Evolutionary conservation across 2,113 vertebrate species (phyloP), one percentile per base, ranked within the genome.

Genomic region (Ahaetulla prasina): DNA sequence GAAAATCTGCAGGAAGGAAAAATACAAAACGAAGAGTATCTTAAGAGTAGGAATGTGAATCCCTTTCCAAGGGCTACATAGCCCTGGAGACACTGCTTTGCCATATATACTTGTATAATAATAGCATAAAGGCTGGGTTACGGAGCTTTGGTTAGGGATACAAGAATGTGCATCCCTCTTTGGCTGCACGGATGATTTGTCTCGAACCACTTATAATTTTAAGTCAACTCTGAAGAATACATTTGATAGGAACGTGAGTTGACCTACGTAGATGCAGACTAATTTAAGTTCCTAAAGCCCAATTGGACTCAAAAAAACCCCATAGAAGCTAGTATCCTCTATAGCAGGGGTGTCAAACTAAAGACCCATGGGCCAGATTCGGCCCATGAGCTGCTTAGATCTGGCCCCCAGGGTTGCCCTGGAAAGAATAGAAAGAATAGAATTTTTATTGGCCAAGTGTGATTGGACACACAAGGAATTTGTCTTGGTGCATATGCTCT

Each of bases 1-100:
- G 93, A 99, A 99, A 50, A 99, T 89, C 99, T 99, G 96, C 85
- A 91, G 92, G 0, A 10, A 45, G 1, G 4, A 50, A 63, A 47
- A 52, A 89, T 3, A 4, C 1, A n/a, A 49, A 54, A 9, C 2
- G 63, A 55, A 80, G 87, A 43, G 60, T 54, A 53, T 35, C 50
- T 18, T n/a, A 74, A 2, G 14, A 3, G 43, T 23, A 84, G 49
- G 27, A 27, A 1, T 2, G 14, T 10, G 1, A n/a, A 5, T 3
- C 2, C 16, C 1, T 0, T 4, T 20, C 22, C 49, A 45, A 50
- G 8, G 8, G 18, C 68, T 52, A 0, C 8, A 8, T 3, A 45
- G 10, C 1, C 14, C 16, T 47, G 27, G 22, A 35, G 49, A 7
- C 20, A 52, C n/a, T 23, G 3, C 1, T 49, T 35, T 68, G 3